Base-by-base conservation (phyloP, 1,140 invertebrate genomes). In the Leptinotarsa lineolata region DNA sequence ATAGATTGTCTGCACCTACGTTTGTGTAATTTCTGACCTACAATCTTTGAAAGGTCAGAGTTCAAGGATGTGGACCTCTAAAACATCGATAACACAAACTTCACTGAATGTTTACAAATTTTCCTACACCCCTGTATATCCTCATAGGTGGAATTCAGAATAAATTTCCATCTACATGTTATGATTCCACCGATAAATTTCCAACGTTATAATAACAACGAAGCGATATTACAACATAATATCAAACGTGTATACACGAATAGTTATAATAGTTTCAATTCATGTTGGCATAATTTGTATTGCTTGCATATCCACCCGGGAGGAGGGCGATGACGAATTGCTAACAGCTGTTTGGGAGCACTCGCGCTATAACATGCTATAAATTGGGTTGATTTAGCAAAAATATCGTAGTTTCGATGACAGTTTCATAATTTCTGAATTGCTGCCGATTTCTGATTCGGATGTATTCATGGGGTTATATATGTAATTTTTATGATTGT, bases 261-360 rank as follows among this genome's bases (percentile, higher is more conserved):
- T 54, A 54, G 48, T 54, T 54, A 54, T 54, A 54, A 54, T 54
- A 54, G 48, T 54, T 54, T 54, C 48, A 54, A 54, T 54, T 54
- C 48, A 54, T 54, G 48, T 18, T 54, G 15, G 48, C 15, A 54
- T 54, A 54, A 54, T 54, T 54, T 54, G 48, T 54, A 54, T 54
- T 54, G 48, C 48, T 54, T 54, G 48, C 48, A 54, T 54, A 54
- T 54, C 48, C 48, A 54, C 15, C n/a, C 48, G 15, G 48, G 2
- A 39, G 16, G 48, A 12, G 0, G 48, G 4, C 5, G 12, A 54
- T 54, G 48, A 54, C 48, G 48, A 54, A 54, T 54, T 54, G 16
- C 16, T 18, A 54, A n/a, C 48, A 54, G 48, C 48, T 54, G 48
- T 54, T 54, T 54, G 48, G 48, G 6, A 54, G 48, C 48, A 54